phyloP scores from a whole-genome alignment of 2,888 invertebrate genomes.

The Meghimatium bilineatum region DNA sequence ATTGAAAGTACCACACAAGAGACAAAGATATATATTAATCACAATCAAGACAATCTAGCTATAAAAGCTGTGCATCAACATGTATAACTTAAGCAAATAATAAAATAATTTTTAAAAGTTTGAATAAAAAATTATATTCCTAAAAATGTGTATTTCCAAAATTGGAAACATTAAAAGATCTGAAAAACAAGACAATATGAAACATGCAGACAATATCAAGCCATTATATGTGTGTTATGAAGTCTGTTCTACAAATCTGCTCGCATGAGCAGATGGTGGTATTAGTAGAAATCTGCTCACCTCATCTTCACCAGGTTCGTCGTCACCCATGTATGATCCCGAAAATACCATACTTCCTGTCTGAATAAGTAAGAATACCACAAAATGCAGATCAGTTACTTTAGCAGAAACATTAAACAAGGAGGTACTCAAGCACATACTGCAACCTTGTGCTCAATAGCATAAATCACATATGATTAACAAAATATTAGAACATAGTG shows the following conservation, averaged over 20 bases:
- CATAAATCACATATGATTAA: not conserved
- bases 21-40: not conserved
- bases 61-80: not conserved
- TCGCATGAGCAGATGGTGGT: not conserved
- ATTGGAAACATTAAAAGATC: not conserved
- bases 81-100: not conserved
- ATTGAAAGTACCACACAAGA: no score
- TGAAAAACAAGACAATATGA: constrained; percentile 11
- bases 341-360: constrained; percentile 59
- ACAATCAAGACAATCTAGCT: not conserved
- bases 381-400: constrained; percentile 33
- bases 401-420: constrained; percentile 8
- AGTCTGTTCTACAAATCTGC: not conserved
- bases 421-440: not conserved
- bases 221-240: constrained; percentile 21
- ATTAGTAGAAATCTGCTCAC: constrained; percentile 45
- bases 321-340: constrained; percentile 54
- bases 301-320: constrained; percentile 55
- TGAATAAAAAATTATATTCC: not conserved
- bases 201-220: constrained; percentile 34
- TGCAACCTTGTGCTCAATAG: not conserved
- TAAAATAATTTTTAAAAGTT: not conserved
- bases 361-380: constrained; percentile 45
- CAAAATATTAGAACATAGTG: not conserved
- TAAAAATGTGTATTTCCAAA: not conserved